Evolutionary conservation across 2,888 invertebrate genomes (phyloP), one percentile per base, ranked within the genome.

Genomic region (Adelphocoris suturalis): DNA sequence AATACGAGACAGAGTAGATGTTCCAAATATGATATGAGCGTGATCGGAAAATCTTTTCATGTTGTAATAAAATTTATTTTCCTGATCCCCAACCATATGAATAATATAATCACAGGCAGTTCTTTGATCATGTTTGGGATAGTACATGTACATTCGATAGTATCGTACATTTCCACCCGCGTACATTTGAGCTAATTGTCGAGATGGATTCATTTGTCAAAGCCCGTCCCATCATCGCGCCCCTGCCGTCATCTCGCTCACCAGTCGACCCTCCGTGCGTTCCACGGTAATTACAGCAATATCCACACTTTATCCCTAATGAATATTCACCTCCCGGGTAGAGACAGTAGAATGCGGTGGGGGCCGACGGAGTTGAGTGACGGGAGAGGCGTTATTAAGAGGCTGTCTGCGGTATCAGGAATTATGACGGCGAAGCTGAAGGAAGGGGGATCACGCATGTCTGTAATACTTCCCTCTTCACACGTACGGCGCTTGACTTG

Each of bases 361-460:
- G 52, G 16, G 5, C 14, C 14, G 52, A 14, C 16, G 16, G 13
- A 16, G 52, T 57, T 13, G 57, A 57, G 57, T 14, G 57, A n/a
- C 37, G 37, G n/a, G n/a, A n/a, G 57, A 57, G 57, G 57, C 57
- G 52, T 52, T 52, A 52, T 52, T 52, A 52, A 57, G 57, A 57
- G 57, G 57, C 57, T 57, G 52, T 52, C 52, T 52, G 52, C 57
- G 57, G 57, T 57, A 57, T 57, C 57, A 57, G 57, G 57, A 57
- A 57, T 57, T 57, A 57, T 57, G n/a, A 57, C 16, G 57, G 19
- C 7, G 57, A 57, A 14, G 57, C n/a, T 16, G 57, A 57, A 57
- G 57, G 1, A n/a, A 7, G n/a, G 14, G 16, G n/a, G 57, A 57
- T 57, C n/a, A 57, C 57, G 57, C 57, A 57, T n/a, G 57, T 57